Evolutionary conservation across 2,113 vertebrate genomes (phyloP).

Genomic region (Dendrocopos noguchii): DNA sequence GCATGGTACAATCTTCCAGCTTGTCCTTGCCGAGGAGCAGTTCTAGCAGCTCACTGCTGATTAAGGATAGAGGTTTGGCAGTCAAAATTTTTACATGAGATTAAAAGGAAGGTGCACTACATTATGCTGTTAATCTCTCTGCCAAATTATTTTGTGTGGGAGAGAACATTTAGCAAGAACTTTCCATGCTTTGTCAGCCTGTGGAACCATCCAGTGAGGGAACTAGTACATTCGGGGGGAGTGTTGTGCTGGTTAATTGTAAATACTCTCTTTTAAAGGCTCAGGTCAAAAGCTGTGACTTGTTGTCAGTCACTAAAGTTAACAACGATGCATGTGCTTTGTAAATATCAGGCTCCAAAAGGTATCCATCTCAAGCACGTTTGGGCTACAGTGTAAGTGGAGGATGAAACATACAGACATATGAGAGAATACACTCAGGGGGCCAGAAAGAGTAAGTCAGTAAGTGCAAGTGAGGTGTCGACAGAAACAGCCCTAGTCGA

Average conservation of each 20-base stretch:
- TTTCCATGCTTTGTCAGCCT: not conserved
- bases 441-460: not conserved
- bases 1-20: not conserved
- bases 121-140: not conserved
- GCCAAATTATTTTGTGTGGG: not conserved
- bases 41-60: not conserved
- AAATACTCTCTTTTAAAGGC: not conserved
- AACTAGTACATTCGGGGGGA: not conserved
- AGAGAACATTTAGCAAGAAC: not conserved
- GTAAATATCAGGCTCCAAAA: not conserved
- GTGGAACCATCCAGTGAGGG: not conserved
- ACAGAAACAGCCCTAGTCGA: not conserved
- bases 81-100: not conserved
- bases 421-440: not conserved
- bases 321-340: fast-evolving
- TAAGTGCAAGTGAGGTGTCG: not conserved
- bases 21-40: not conserved
- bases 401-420: not conserved
- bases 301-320: not conserved
- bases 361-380: not conserved
- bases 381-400: not conserved
- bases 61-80: not conserved
- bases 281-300: not conserved
- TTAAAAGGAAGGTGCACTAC: not conserved
- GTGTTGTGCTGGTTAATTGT: not conserved